phyloP scores from a whole-genome alignment of 2,797 vertebrate genomes.

The Dendrocincla fuliginosa region DNA sequence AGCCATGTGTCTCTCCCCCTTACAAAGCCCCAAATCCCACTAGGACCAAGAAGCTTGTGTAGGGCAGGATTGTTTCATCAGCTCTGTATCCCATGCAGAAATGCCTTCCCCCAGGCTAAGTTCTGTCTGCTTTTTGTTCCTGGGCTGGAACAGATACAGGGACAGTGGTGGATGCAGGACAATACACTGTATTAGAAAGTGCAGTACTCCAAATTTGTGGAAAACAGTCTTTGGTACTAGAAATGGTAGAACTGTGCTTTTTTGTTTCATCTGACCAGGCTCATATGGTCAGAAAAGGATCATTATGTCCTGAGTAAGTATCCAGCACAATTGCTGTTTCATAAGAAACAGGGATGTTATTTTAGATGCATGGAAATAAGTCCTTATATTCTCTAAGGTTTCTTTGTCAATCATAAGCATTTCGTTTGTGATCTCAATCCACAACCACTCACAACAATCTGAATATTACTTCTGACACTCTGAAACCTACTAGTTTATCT shows the following conservation, averaged over 20 bases:
- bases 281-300: neutral
- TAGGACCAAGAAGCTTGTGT: fast-evolving
- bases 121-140: neutral
- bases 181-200: neutral
- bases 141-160: neutral
- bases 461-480: neutral
- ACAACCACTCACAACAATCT: neutral
- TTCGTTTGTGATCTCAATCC: neutral
- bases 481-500: neutral
- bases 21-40: neutral
- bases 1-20: fast-evolving
- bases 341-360: neutral
- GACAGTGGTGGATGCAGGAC: neutral
- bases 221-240: neutral
- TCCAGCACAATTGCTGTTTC: neutral
- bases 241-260: neutral
- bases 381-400: neutral
- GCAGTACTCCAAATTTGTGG: neutral
- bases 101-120: neutral
- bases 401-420: fast-evolving
- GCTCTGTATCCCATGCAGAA: neutral
- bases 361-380: neutral
- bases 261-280: neutral
- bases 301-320: neutral
- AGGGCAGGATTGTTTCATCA: neutral